phyloP scores from a whole-genome alignment of 2,888 invertebrate species.

The Thera britannica region DNA sequence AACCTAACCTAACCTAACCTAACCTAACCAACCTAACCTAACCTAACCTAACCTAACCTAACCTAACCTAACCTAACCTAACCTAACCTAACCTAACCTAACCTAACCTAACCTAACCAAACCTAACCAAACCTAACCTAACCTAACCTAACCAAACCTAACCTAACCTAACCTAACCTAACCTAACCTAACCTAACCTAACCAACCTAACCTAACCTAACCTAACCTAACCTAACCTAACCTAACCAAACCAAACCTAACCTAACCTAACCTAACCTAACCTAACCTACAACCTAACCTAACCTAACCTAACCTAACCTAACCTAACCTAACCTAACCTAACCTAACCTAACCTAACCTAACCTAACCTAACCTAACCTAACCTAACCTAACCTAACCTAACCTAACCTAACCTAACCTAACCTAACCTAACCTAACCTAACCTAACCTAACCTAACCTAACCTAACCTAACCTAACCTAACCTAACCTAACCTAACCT shows the following conservation, averaged over 20 bases:
- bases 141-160: conserved; percentile 43
- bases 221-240: conserved; percentile 39
- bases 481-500: conserved; percentile 18
- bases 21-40: conserved; percentile 35
- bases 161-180: conserved; percentile 41
- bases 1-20: conserved; percentile 36
- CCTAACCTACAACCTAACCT: conserved; percentile 42
- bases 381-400: conserved; percentile 3
- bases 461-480: conserved; percentile 36
- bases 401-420: conserved; percentile 12
- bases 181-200: conserved; percentile 42
- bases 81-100: conserved; percentile 24
- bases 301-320: conserved; percentile 37
- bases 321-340: conserved; percentile 35
- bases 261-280: conserved; percentile 35
- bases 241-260: no score
- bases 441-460: conserved; percentile 29
- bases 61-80: conserved; percentile 26
- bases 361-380: conserved; percentile 6
- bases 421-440: conserved; percentile 18
- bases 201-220: conserved; percentile 45
- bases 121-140: conserved; percentile 27
- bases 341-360: conserved; percentile 1
- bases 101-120: conserved; percentile 22
- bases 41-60: conserved; percentile 14